Base-by-base conservation (phyloP, 2,113 vertebrate genomes). In the Typhlomys cinereus region DNA sequence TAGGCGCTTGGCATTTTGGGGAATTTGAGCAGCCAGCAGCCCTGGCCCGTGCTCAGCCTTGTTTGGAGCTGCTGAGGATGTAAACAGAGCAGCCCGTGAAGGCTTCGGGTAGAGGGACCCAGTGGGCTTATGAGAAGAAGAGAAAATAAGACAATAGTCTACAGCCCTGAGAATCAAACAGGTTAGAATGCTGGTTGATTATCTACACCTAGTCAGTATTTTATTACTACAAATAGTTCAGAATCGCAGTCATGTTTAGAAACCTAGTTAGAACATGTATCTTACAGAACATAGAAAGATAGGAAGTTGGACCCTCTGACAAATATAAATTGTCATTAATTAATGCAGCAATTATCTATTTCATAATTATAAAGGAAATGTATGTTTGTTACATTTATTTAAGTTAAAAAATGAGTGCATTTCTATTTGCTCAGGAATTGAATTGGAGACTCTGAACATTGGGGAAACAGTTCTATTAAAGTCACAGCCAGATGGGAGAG, bases 391-490 rank as follows among this genome's bases (percentile, higher is more conserved):
- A 21, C 44, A 1, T 73, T n/a, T 67, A 36, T 34, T 79, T 54
- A 69, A 36, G 21, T 34, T 59, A 75, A 87, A 61, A 31, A 64
- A 69, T 48, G 27, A 66, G 34, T 64, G 44, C 67, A 73, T 84
- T 75, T 66, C 27, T 74, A 85, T 88, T 48, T 85, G 83, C 44
- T 57, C 48, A 79, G 25, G 52, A 83, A 96, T 84, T 67, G 62
- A 50, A 84, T 13, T 88, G 21, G 34, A 62, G 34, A 62, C n/a
- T 4, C 25, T 2, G 5, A 5, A 34, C 52, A 74, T 52, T 80
- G 39, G 48, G 14, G 69, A 94, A 78, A 76, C 39, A 71, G 15
- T 17, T 64, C 5, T 29, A 57, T 71, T 75, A 70, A 71, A 69
- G 84, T 44, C 11, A 52, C 69, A 57, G 31, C 20, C 20, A 31